Evolutionary conservation across 2,888 invertebrate genomes (phyloP).

Genomic region (Caenorhabditis sp.): DNA sequence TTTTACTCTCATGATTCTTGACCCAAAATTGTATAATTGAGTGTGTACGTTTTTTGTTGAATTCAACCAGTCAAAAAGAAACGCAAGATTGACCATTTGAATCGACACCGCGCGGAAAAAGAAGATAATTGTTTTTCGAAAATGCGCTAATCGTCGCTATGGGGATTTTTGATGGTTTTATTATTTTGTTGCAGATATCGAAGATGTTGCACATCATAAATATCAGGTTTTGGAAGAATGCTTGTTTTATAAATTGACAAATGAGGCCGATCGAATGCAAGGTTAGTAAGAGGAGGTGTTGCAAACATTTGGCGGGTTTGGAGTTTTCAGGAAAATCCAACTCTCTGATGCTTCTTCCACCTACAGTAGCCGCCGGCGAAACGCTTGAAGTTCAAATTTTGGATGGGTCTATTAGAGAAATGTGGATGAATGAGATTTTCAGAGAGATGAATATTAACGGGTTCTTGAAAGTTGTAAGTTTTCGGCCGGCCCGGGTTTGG

Average conservation of each 20-base stretch:
- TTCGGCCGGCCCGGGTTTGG: too few species aligned
- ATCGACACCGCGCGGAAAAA: too few species aligned
- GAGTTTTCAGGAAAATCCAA: conserved; percentile 50
- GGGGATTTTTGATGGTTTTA: neutral
- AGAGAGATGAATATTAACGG: conserved; percentile 68
- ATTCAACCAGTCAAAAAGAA: neutral
- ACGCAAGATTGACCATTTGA: neutral
- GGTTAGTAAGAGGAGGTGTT: conserved; percentile 31
- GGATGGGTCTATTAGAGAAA: conserved; percentile 50
- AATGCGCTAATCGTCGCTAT: neutral
- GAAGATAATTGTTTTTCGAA: neutral
- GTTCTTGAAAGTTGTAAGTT: conserved; percentile 55
- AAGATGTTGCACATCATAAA: conserved; percentile 63
- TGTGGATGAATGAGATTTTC: conserved; percentile 68
- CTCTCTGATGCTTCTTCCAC: conserved; percentile 61
- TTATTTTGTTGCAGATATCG: conserved; percentile 62
- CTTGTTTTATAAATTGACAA: conserved; percentile 62
- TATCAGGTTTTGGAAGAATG: conserved; percentile 64
- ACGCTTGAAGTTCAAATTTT: conserved; percentile 57
- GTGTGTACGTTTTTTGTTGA: conserved; percentile 1
- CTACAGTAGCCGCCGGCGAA: conserved; percentile 61
- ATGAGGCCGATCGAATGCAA: conserved; percentile 60
- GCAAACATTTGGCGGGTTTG: neutral
- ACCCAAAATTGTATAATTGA: conserved; percentile 1
- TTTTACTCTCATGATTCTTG: neutral